Evolutionary conservation across 2,797 vertebrate genomes (phyloP).

Genomic region (Numenius phaeopus): DNA sequence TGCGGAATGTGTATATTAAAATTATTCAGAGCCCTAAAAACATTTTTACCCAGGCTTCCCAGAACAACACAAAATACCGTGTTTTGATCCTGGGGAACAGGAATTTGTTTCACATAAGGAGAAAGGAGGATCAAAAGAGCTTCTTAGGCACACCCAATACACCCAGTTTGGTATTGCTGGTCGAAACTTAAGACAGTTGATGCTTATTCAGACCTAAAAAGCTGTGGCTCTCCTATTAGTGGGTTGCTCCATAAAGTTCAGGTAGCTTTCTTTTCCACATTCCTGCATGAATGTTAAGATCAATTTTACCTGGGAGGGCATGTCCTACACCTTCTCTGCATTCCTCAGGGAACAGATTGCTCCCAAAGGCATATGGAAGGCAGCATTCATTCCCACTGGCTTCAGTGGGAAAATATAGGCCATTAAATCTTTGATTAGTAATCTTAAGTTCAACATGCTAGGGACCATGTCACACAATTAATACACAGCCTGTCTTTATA

Average conservation of each 20-base stretch:
- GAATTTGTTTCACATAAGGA: constrained; percentile 11
- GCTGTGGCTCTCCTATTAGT: not conserved
- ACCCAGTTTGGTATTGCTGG: not conserved
- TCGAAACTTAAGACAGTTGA: not conserved
- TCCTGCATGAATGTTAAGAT: not conserved
- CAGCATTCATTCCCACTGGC: not conserved
- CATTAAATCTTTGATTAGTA: not conserved
- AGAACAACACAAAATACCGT: fast-evolving
- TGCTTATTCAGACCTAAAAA: constrained; percentile 10
- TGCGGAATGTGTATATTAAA: not conserved
- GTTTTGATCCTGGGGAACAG: not conserved
- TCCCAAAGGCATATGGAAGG: not conserved
- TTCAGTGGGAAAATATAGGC: not conserved
- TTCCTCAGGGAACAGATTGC: not conserved
- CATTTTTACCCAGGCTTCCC: not conserved
- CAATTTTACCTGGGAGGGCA: not conserved
- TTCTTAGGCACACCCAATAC: constrained; percentile 7
- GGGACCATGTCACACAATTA: not conserved
- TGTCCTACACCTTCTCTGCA: not conserved
- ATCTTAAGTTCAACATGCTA: not conserved
- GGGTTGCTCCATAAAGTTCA: not conserved
- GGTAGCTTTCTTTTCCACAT: not conserved
- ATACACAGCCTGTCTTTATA: not conserved
- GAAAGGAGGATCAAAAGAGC: constrained; percentile 54
- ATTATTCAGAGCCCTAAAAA: not conserved